Evolutionary conservation across 2,888 invertebrate genomes (phyloP).

Genomic region (Melolontha melolontha): DNA sequence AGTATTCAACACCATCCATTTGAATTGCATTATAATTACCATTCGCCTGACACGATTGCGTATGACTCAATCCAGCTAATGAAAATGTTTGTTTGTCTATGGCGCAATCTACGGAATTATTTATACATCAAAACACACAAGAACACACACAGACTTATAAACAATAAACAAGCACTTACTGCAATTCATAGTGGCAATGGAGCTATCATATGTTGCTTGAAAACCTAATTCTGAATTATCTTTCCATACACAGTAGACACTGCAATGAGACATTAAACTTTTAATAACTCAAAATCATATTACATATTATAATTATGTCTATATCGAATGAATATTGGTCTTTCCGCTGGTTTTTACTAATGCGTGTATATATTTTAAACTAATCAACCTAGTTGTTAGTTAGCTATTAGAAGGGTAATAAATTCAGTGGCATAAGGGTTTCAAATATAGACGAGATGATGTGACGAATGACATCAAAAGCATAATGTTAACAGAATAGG

Average conservation of each 20-base stretch:
- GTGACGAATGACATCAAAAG: no score
- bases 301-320: no score
- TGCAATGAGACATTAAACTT: conserved; percentile 58
- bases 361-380: no score
- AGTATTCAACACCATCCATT: conserved; percentile 68
- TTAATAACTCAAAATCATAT: no score
- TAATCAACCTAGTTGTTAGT: no score
- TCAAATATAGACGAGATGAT: no score
- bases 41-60: conserved; percentile 67
- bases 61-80: conserved; percentile 66
- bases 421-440: no score
- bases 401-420: no score
- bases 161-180: conserved; percentile 68
- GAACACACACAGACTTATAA: no score
- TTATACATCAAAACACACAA: background rate
- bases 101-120: conserved; percentile 69
- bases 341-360: no score
- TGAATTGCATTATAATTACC: conserved; percentile 69
- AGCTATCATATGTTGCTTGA: conserved; percentile 66
- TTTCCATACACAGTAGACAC: conserved; percentile 73
- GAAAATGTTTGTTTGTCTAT: conserved; percentile 70
- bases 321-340: no score
- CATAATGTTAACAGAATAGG: no score
- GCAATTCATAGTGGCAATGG: conserved; percentile 68
- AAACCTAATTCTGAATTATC: conserved; percentile 70